Base-by-base conservation (phyloP, 53 echinoderm and acorn worm genomes). In the Zoroaster sp. region DNA sequence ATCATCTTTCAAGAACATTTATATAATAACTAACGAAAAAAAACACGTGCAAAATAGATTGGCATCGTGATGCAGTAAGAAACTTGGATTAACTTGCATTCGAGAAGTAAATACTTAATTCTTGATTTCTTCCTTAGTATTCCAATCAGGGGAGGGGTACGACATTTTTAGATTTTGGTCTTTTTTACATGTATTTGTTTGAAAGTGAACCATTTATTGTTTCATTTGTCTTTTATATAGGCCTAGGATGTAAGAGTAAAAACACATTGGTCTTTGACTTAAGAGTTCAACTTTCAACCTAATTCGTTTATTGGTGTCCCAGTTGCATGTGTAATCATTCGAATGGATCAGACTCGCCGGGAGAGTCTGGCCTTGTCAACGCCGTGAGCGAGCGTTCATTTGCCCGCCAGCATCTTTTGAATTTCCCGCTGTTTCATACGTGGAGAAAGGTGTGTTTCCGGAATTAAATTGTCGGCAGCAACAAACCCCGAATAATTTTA, bases 401-500 rank as follows among this genome's bases (percentile, higher is more conserved):
- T 66, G 66, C 81, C 81, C 81, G 81, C 67, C 66, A 67, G 81
- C 81, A 30, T 66, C 42, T 42, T 38, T 81, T 21, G 41, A 66
- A 81, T 37, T 42, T 66, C 81, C 81, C 81, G 81, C 81, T 81
- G 67, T 21, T 67, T 43, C 21, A 10, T 8, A 81, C 81, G 66
- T 67, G 66, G 63, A 37, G 23, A 39, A 41, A 23, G 74, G 40
- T 21, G 41, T 74, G 38, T 38, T 38, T 21, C 28, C 1, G n/a
- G 41, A 37, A 74, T 38, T 41, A 23, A 74, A 54, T 31, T 23
- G 65, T 43, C 66, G 67, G 67, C 43, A 63, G 8, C 30, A 49
- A 17, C 33, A 31, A 76, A 32, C 47, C 5, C 41, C 18, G 42
- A 15, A 10, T 28, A 59, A 10, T 28, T 59, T 0, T 10, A n/a